Conservation (phyloP, 2,888 invertebrate species). For the Pyrocoelia pectoralis region DNA sequence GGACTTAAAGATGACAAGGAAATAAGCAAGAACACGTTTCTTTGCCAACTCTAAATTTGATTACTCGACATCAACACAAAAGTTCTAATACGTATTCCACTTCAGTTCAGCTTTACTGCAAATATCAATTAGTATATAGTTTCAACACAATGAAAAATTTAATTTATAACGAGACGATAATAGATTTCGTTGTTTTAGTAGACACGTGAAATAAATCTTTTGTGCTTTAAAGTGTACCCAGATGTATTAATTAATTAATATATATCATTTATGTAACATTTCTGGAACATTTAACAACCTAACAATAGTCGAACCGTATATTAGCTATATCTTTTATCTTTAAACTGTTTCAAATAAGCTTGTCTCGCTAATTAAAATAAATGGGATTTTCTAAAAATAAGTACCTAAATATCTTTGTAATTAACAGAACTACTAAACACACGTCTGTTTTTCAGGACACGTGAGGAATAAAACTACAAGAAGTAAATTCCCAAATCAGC, state of each 20-base stretch:
- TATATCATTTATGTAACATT: background rate
- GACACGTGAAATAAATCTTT: background rate
- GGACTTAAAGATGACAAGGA: background rate
- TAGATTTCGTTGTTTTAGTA: background rate
- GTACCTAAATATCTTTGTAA: background rate
- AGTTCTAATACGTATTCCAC: background rate
- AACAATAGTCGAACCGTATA: background rate
- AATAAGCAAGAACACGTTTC: background rate
- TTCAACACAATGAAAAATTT: background rate
- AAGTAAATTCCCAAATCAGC: conserved; percentile 20
- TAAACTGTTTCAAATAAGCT: background rate
- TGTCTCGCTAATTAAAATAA: background rate
- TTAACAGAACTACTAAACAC: background rate
- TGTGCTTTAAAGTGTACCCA: background rate
- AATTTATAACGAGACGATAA: background rate
- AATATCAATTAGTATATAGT: background rate
- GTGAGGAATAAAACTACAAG: conserved; percentile 34
- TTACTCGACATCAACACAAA: background rate
- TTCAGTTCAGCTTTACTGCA: background rate
- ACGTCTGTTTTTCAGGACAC: conserved; percentile 36
- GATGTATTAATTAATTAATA: background rate
- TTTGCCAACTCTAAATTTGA: background rate
- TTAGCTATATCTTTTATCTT: background rate
- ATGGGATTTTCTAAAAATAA: background rate
- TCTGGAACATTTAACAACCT: background rate